Base-by-base conservation (phyloP, 2,888 invertebrate species). In the Sialis lutaria region DNA sequence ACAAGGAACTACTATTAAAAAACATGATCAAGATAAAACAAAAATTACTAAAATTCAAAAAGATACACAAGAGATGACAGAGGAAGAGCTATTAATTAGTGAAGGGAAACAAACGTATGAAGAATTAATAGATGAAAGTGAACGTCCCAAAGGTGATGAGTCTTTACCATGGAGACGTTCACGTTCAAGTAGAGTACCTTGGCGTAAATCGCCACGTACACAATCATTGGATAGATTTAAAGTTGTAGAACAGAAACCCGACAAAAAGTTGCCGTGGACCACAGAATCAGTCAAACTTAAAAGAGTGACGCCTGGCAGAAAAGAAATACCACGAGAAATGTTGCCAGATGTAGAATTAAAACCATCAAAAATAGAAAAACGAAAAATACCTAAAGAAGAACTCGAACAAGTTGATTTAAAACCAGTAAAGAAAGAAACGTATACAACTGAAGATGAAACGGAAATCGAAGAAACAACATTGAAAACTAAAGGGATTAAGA, bases 211-310 rank as follows among this genome's bases (percentile, higher is more conserved):
- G 60, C 45, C 60, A 45, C 62, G 63, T 61, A 65, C 64, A 58
- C 53, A 66, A 57, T 58, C 75, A 57, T 42, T 76, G 61, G 75
- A 67, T 37, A 64, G 64, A 48, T 59, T 58, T 48, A 60, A 62
- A 22, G 64, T 64, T 55, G 64, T 65, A 46, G 61, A 63, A 2
- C 61, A 62, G 45, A 54, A 59, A 47, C 52, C 53, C 42, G 43
- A 53, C 48, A 57, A 58, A 40, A 58, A 65, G 43, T 66, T 72
- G 56, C 72, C 75, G 7, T 76, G 76, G 77, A 83, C 75, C 4
- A 72, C 82, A 56, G 67, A 69, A 53, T 57, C 60, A 40, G 69
- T 78, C 9, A 68, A 71, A 55, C 57, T 78, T 9, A 52, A 74
- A 54, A 76, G 65, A 55, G 60, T 67, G 50, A 58, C 58, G 54